A percentile compares a stretch with the other conserved stretches of the same genome.
Evolutionary conservation across 2,797 vertebrate genomes (phyloP).

Genomic region (Bufotes viridis): DNA sequence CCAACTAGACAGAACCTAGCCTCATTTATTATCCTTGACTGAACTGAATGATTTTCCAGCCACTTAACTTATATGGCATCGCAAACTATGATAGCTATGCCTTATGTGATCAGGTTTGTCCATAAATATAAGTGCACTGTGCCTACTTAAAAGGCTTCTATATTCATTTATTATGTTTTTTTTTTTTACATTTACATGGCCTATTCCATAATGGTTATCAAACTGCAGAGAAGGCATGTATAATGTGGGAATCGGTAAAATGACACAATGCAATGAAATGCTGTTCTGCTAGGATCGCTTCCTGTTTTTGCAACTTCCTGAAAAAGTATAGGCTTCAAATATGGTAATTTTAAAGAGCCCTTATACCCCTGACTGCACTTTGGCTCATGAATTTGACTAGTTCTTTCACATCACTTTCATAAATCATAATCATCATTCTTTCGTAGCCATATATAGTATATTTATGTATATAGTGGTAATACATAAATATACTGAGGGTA

Average conservation of each 20-base stretch:
- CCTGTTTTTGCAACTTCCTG: neutral
- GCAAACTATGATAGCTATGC: constrained; percentile 66
- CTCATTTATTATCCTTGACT: constrained; percentile 71
- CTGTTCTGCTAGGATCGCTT: neutral
- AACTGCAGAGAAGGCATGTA: neutral
- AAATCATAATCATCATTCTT: neutral
- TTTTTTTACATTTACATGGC: neutral
- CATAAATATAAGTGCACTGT: constrained; percentile 42
- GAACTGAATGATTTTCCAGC: constrained; percentile 73
- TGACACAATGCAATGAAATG: neutral
- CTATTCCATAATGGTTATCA: neutral
- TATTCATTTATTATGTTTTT: neutral
- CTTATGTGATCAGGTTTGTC: constrained; percentile 56
- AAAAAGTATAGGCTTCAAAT: neutral
- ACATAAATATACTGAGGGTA: too few species aligned
- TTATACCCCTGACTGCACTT: neutral
- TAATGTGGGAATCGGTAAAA: neutral
- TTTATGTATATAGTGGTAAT: neutral
- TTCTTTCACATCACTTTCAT: neutral
- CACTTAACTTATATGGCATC: constrained; percentile 71
- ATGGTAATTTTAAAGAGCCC: neutral
- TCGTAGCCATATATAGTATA: neutral
- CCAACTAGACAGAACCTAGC: constrained; percentile 69
- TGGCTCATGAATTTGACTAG: too few species aligned
- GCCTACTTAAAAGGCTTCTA: constrained; percentile 28